phyloP scores from a whole-genome alignment of 2,113 vertebrate genomes.

The Catharus fuscescens region DNA sequence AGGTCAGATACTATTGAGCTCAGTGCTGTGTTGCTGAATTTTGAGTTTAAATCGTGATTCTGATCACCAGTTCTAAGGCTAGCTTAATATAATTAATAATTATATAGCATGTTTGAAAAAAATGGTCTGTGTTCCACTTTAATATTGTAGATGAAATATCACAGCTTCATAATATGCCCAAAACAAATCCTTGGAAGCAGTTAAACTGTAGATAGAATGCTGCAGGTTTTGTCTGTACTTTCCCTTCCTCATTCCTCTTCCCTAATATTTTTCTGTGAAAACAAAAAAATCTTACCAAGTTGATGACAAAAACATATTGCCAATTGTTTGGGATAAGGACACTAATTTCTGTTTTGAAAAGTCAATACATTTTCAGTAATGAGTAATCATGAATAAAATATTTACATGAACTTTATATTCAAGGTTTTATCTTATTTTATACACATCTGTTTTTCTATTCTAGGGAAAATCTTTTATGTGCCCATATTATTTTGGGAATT shows the following conservation, averaged over 20 bases:
- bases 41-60: background rate
- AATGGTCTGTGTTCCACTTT: background rate
- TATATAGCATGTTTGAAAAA: background rate
- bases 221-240: background rate
- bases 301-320: background rate
- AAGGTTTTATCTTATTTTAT: background rate
- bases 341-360: background rate
- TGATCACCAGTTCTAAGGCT: background rate
- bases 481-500: background rate
- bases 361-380: background rate
- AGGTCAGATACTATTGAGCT: background rate
- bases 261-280: background rate
- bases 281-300: background rate
- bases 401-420: background rate
- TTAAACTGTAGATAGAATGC: background rate
- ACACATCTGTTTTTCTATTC: background rate
- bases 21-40: background rate
- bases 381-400: background rate
- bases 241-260: background rate
- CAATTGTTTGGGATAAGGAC: background rate
- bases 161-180: background rate
- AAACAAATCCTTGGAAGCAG: background rate
- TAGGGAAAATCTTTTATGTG: background rate
- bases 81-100: background rate
- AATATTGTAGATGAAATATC: background rate